A percentile compares a stretch with the other conserved stretches of the same genome.
phyloP scores from a whole-genome alignment of 2,797 vertebrate species.

The Acipenser transmontanus region DNA sequence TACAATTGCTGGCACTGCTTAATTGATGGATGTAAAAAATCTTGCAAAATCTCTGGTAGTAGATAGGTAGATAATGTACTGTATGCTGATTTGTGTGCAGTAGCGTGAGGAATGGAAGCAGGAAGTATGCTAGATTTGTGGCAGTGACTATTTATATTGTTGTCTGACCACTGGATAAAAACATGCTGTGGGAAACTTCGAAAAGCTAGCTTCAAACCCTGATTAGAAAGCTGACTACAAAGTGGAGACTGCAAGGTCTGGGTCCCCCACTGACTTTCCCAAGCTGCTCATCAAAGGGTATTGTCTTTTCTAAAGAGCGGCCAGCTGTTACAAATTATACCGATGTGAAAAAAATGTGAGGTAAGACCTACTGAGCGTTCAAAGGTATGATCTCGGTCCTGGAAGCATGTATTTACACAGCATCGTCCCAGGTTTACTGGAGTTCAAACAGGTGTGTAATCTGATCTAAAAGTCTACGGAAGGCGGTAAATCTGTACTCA shows the following conservation, averaged over 20 bases:
- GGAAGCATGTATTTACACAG: constrained; percentile 42
- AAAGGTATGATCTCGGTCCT: constrained; percentile 55
- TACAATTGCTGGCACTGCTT: too few species aligned
- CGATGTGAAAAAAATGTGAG: constrained; percentile 26
- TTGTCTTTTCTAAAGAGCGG: constrained; percentile 29
- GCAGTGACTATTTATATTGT: background rate
- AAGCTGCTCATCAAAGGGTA: constrained; percentile 30
- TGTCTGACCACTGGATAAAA: constrained; percentile 10
- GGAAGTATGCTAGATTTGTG: background rate
- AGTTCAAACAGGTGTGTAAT: constrained; percentile 34
- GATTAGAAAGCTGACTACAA: background rate
- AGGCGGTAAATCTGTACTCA: background rate
- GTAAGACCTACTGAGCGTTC: constrained; percentile 32
- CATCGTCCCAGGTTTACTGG: constrained; percentile 22
- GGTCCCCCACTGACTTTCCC: constrained; percentile 21
- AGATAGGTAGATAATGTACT: too few species aligned
- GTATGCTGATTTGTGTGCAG: too few species aligned
- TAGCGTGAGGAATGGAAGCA: too few species aligned
- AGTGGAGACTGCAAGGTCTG: constrained; percentile 22
- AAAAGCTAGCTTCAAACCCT: constrained; percentile 18
- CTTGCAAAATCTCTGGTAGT: too few species aligned
- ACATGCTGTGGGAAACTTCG: constrained; percentile 48
- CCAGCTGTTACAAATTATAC: constrained; percentile 61
- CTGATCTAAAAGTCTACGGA: constrained; percentile 11
- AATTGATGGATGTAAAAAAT: too few species aligned